Conservation (phyloP, 2,888 invertebrate genomes). For the Nemapogon koenigi region DNA sequence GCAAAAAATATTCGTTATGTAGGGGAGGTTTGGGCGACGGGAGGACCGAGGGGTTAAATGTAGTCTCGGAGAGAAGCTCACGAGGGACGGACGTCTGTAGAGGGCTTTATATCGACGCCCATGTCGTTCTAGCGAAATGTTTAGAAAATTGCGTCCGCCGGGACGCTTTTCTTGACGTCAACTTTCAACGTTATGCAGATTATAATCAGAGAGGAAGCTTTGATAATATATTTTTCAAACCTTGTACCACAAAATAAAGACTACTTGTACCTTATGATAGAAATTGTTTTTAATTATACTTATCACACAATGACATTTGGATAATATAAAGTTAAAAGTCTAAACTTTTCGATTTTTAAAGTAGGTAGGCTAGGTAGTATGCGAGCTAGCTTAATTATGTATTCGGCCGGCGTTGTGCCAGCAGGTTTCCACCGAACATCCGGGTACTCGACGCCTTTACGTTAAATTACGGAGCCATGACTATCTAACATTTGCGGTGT, state of each 20-base stretch:
- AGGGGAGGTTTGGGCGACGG: constrained; percentile 26
- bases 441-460: constrained; percentile 9
- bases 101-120: constrained; percentile 17
- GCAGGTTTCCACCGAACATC: constrained; percentile 9
- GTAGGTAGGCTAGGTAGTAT: constrained; percentile 7
- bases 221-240: no score
- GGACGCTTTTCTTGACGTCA: constrained; percentile 12
- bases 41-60: constrained; percentile 19
- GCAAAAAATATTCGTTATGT: constrained; percentile 56
- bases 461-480: constrained; percentile 9
- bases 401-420: constrained; percentile 7
- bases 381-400: constrained; percentile 8
- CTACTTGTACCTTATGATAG: no score
- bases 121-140: constrained; percentile 15
- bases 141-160: constrained; percentile 17
- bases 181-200: constrained; percentile 7
- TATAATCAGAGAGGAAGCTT: constrained; percentile 1
- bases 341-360: no score
- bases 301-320: no score
- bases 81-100: constrained; percentile 26
- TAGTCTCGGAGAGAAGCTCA: constrained; percentile 23
- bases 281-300: no score
- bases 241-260: no score
- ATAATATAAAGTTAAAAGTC: no score
- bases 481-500: constrained; percentile 7